Evolutionary conservation across 2,797 vertebrate genomes (phyloP).

Genomic region (Centroberyx gerrardi): DNA sequence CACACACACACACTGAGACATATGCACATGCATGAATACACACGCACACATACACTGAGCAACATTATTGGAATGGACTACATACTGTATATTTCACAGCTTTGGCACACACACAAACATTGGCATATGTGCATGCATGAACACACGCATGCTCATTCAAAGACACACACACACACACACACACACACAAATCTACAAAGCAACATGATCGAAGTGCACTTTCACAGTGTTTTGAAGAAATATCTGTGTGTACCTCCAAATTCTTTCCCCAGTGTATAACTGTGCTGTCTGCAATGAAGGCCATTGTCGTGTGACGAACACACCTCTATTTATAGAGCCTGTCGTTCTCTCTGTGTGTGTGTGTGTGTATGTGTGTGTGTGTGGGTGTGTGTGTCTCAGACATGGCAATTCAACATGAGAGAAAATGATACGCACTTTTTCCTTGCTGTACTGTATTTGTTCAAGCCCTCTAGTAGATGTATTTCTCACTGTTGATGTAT

Average conservation of each 20-base stretch:
- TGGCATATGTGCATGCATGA: background rate
- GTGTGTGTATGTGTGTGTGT: background rate
- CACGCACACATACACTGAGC: no score
- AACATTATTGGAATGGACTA: no score
- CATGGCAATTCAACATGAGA: background rate
- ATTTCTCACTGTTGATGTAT: no score
- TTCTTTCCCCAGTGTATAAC: background rate
- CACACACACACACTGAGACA: no score
- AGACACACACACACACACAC: background rate
- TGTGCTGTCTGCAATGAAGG: background rate
- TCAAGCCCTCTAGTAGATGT: no score
- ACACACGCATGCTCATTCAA: background rate
- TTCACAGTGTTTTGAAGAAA: slow-evolving; percentile 1
- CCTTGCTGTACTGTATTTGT: no score
- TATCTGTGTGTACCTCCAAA: background rate
- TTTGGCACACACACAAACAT: no score
- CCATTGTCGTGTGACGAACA: background rate
- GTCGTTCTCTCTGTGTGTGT: background rate
- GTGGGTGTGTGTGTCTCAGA: background rate
- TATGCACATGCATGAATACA: no score
- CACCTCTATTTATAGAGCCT: slow-evolving; percentile 1
- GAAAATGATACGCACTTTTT: background rate
- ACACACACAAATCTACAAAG: background rate
- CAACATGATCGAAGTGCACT: no score
- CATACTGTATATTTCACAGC: no score